Percentiles rank a stretch among this genome's conserved stretches.
Evolutionary conservation across 2,797 vertebrate genomes (phyloP).

Genomic region (Cyprinodon diabolis): DNA sequence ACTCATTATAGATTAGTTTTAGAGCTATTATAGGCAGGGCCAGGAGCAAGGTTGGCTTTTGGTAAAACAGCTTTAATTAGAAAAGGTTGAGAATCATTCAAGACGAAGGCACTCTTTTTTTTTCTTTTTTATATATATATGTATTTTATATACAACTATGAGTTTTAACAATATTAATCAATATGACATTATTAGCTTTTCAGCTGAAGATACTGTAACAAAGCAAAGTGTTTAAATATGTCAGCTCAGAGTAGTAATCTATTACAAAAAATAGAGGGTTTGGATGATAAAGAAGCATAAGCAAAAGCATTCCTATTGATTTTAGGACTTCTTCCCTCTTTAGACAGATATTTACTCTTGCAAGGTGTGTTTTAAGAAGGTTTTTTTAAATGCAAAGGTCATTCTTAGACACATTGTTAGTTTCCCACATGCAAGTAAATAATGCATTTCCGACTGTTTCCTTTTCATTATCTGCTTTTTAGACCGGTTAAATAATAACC

Average conservation of each 20-base stretch:
- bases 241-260: background rate
- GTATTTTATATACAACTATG: no score
- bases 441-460: conserved; percentile 5
- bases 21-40: no score
- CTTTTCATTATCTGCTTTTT: background rate
- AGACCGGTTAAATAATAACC: conserved; percentile 7
- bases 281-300: background rate
- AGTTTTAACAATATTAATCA: background rate
- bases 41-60: no score
- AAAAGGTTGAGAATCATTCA: background rate
- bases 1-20: no score
- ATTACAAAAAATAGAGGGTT: background rate
- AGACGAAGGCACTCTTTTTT: background rate
- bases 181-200: background rate
- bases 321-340: background rate
- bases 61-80: no score
- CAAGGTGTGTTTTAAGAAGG: background rate
- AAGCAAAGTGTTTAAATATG: background rate
- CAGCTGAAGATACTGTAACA: background rate
- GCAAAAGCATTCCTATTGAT: background rate
- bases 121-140: background rate
- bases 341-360: background rate
- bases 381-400: background rate
- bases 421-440: conserved; percentile 29
- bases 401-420: background rate